A percentile compares a stretch with the other conserved stretches of the same genome.
Evolutionary conservation across 2,113 vertebrate genomes (phyloP).

Genomic region (Petromus typicus): DNA sequence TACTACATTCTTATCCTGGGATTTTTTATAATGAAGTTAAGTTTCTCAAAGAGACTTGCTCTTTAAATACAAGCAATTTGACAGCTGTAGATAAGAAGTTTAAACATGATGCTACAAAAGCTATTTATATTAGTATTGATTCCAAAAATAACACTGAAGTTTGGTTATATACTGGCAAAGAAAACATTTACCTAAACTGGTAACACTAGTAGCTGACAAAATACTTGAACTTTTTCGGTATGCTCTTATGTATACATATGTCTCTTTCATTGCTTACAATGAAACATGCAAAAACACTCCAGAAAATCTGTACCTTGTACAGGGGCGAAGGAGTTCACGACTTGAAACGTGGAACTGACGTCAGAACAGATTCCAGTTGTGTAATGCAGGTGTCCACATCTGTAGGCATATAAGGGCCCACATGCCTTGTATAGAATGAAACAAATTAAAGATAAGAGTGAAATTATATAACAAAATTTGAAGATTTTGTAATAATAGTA

Average conservation of each 20-base stretch:
- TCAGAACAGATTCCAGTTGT: conserved; percentile 97
- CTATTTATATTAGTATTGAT: conserved; percentile 79
- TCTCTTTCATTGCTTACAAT: conserved; percentile 63
- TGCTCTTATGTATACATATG: conserved; percentile 85
- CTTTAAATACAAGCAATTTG: conserved; percentile 73
- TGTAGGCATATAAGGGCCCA: conserved; percentile 97
- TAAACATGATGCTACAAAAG: conserved; percentile 70
- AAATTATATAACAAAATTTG: background rate
- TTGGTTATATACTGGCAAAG: conserved; percentile 81
- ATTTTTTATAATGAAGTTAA: background rate
- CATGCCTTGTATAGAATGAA: conserved; percentile 91
- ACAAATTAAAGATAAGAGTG: conserved; percentile 56
- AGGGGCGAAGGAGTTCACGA: conserved; percentile 92
- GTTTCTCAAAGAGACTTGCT: conserved; percentile 57
- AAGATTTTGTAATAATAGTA: background rate
- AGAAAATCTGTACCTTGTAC: conserved; percentile 91
- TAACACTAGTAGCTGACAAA: conserved; percentile 86
- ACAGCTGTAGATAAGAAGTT: conserved; percentile 79
- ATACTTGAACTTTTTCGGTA: conserved; percentile 86
- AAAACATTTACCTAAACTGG: conserved; percentile 94
- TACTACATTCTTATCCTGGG: background rate
- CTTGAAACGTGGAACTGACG: conserved; percentile 94
- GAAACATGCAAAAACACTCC: conserved; percentile 64
- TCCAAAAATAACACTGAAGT: conserved; percentile 79
- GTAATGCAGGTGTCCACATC: conserved; percentile 95